Base-by-base conservation (phyloP, 2,113 vertebrate species). In the Talpa occidentalis region DNA sequence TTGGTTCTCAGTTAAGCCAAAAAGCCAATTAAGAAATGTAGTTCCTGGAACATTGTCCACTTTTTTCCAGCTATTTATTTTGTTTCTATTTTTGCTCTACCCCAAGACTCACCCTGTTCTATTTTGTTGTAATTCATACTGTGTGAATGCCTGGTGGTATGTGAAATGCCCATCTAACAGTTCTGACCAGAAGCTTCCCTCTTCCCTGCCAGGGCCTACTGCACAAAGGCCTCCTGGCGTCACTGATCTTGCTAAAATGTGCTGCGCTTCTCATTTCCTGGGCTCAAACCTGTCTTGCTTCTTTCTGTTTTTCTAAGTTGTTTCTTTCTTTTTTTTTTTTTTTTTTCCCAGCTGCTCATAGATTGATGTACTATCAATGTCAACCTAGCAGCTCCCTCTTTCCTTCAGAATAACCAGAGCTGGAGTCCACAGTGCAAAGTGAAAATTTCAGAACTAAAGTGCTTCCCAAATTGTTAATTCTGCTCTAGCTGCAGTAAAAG, bases 351-450 rank as follows among this genome's bases (percentile, higher is more conserved):
- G 64, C 6, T 11, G 32, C 26, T 88, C 26, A n/a, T 0, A 26
- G 44, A 64, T 82, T 26, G 17, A 11, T 60, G n/a, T 10, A 28
- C 42, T 70, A 35, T 89, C 26, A 15, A 0, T 37, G 19, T n/a
- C 10, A 32, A 40, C 21, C 12, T 35, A 35, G 12, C 28, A 64
- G 69, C 64, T 64, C 32, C 62, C 24, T 35, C 15, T 70, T 81
- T 59, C 44, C 64, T 40, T 52, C 22, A 12, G 16, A 10, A 66
- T 19, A n/a, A 40, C 26, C 40, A 9, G 15, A 37, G 3, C 17
- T 49, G 12, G 10, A n/a, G 1, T 15, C 17, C 28, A 2, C 6
- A 19, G 3, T 4, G 2, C 15, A 10, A 28, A 26, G 1, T 21
- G 2, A 40, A 28, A 92, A 4, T 9, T 66, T 60, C 49, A 47